Evolutionary conservation across 2,888 invertebrate species (phyloP).

Genomic region (Cheilosia soror): DNA sequence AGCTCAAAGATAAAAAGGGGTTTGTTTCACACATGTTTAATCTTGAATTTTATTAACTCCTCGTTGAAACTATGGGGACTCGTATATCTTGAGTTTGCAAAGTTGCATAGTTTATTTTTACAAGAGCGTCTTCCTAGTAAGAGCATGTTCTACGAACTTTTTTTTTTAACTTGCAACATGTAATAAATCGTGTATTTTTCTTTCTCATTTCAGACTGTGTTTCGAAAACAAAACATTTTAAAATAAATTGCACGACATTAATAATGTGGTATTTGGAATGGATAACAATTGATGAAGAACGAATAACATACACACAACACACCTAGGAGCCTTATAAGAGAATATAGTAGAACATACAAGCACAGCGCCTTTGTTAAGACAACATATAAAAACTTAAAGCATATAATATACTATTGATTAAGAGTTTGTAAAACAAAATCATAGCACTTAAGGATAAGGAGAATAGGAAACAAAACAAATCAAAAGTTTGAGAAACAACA

Average conservation of each 20-base stretch:
- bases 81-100: too few relatives aligned
- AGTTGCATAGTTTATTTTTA: too few relatives aligned
- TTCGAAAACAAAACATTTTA: conserved; percentile 45
- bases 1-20: too few relatives aligned
- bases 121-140: too few relatives aligned
- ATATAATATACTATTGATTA: conserved; percentile 8
- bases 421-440: conserved; percentile 26
- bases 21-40: too few relatives aligned
- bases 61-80: too few relatives aligned
- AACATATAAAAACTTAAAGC: conserved; percentile 4
- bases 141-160: too few relatives aligned
- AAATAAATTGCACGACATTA: conserved; percentile 39
- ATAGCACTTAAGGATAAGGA: conserved; percentile 33
- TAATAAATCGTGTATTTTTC: neutral
- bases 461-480: conserved; percentile 32
- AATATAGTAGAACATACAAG: neutral
- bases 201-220: conserved; percentile 64
- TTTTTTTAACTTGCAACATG: neutral
- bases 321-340: conserved; percentile 64
- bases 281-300: conserved; percentile 47
- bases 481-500: neutral
- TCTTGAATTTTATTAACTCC: too few relatives aligned
- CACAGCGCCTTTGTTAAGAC: conserved; percentile 40
- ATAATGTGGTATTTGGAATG: conserved; percentile 44
- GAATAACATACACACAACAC: conserved; percentile 42